Conservation (phyloP, 2,888 invertebrate species). For the Lithophane leautieri region DNA sequence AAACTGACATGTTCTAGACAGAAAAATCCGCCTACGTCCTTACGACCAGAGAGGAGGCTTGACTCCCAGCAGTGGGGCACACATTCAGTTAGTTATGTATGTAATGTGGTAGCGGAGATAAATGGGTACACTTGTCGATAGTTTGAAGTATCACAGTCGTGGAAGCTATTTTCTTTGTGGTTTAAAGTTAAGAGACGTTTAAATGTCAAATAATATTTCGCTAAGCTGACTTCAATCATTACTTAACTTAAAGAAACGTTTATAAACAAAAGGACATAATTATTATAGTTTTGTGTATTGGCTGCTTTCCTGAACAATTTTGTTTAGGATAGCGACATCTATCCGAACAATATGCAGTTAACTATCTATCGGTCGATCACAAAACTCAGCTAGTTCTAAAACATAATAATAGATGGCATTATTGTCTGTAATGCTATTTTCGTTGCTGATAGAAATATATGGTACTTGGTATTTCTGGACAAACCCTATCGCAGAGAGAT, state of each 20-base stretch:
- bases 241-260: not conserved
- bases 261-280: not conserved
- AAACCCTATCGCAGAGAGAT: too few species aligned
- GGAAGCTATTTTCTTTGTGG: not conserved
- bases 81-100: not conserved
- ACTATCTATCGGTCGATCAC: not conserved
- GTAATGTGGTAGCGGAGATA: not conserved
- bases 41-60: too few species aligned
- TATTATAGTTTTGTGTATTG: not conserved
- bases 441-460: not conserved
- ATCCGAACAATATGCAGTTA: not conserved
- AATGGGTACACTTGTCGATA: too few species aligned
- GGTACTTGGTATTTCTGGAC: not conserved
- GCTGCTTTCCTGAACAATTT: not conserved
- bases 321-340: constrained; percentile 33
- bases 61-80: not conserved
- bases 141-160: too few species aligned
- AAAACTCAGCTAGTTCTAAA: constrained; percentile 2
- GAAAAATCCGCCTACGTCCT: too few species aligned
- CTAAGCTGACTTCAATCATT: not conserved
- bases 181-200: not conserved
- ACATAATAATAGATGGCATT: constrained; percentile 12
- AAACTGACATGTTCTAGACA: not conserved
- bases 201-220: not conserved
- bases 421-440: not conserved